Evolutionary conservation across 64 coral and sea anemone genomes (phyloP).

Genomic region (Platygyra sinensis): DNA sequence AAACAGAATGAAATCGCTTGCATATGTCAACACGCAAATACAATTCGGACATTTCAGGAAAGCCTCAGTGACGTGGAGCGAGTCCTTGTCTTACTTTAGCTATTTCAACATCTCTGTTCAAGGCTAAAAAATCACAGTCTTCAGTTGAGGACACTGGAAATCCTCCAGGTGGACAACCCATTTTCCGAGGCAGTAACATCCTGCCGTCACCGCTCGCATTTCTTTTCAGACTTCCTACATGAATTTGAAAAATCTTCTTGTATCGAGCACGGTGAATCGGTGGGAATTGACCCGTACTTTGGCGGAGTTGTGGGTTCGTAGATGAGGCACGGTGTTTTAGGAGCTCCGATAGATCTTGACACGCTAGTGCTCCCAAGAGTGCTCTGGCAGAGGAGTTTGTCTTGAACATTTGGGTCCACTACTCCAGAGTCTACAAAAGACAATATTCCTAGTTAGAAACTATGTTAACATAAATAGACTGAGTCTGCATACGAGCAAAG

Average conservation of each 20-base stretch:
- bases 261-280: slow-evolving; percentile 22
- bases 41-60: neutral
- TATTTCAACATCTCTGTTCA: neutral
- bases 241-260: neutral
- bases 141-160: too few species aligned
- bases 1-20: too few species aligned
- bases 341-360: neutral
- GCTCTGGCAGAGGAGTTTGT: neutral
- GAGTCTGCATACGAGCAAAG: too few species aligned
- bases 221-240: neutral
- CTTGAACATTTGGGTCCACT: neutral
- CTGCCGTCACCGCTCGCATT: slow-evolving; percentile 3
- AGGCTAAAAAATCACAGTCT: too few species aligned
- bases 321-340: neutral
- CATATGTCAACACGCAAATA: too few species aligned
- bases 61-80: neutral
- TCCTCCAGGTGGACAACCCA: too few species aligned
- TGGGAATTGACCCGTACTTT: neutral
- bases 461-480: neutral
- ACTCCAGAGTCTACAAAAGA: neutral
- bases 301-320: neutral
- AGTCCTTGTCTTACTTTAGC: neutral
- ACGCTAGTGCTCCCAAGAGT: too few species aligned
- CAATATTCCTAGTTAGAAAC: neutral
- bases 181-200: neutral